Conservation (phyloP, 2,113 vertebrate genomes). For the Speoplatyrhinus poulsoni region DNA sequence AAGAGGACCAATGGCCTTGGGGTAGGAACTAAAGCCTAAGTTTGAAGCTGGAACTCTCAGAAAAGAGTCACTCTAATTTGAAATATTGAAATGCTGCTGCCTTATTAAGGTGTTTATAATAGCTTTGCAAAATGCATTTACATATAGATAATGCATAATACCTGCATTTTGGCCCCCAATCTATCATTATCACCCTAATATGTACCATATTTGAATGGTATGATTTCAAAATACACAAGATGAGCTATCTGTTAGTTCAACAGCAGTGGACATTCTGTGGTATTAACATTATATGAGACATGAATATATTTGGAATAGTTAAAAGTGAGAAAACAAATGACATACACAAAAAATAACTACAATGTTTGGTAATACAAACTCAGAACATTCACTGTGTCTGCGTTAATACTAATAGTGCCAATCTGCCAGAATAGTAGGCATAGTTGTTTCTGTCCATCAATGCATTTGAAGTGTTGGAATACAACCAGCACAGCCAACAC, state of each 20-base stretch:
- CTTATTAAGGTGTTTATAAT: background rate
- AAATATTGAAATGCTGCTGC: conserved; percentile 11
- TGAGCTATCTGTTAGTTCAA: too few relatives aligned
- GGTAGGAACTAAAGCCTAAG: conserved; percentile 38
- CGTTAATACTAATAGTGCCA: conserved; percentile 35
- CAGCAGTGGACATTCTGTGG: too few relatives aligned
- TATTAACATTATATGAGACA: background rate
- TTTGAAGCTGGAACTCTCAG: conserved; percentile 35
- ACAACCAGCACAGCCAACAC: background rate
- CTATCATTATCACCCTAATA: too few relatives aligned
- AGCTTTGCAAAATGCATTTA: background rate
- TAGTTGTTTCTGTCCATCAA: conserved; percentile 6
- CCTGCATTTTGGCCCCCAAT: too few relatives aligned
- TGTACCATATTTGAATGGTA: too few relatives aligned
- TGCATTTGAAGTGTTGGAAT: background rate
- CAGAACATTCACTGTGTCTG: conserved; percentile 32
- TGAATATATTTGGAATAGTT: conserved; percentile 16
- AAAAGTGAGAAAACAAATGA: conserved; percentile 2
- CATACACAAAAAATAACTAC: conserved; percentile 5
- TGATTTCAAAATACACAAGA: too few relatives aligned
- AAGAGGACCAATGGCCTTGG: conserved; percentile 23
- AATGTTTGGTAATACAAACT: conserved; percentile 28
- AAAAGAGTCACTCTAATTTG: background rate
- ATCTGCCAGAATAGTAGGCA: conserved; percentile 14
- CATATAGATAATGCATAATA: too few relatives aligned